Base-by-base conservation (phyloP, 2,888 invertebrate species). In the Polymixis lichenea region DNA sequence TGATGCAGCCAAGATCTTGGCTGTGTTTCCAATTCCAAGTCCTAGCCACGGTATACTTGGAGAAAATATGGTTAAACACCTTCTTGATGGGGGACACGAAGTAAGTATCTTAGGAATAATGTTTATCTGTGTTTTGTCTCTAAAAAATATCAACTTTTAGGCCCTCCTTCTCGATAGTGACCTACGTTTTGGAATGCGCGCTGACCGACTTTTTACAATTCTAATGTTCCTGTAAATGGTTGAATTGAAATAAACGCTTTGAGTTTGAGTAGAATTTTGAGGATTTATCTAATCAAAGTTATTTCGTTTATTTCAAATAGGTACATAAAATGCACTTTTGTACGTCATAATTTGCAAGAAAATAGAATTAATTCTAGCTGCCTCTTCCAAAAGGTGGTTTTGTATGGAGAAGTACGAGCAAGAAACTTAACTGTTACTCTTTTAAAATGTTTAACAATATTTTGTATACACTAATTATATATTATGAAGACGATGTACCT, bases 11-110 rank as follows among this genome's bases (percentile, higher is more conserved):
- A 93, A 89, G 72, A 87, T 94, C 9, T 80, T 94, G 28, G 82
- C 89, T 0, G 77, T 92, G 6, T 93, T 92, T 69, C 91, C 93
- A 1, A 28, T 93, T 2, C 89, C 93, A 0, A 88, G 90, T 19
- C 89, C 86, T 32, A 94, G 94, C 73, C 91, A 93, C 69, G 89
- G 88, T 8, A 92, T 92, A 43, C 86, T 94, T 11, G 94, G 93
- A 11, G 90, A 92, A 62, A 92, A 88, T 6, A 75, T 90, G 58
- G 87, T 91, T 2, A 90, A 87, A 56, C 87, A 89, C 72, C 78
- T 94, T 8, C 76, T 93, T 0, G 85, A 89, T n/a, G 93, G 89
- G 61, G 94, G 93, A n/a, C 93, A 94, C 83, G 92, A 94, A 89
- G 94, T 94, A 62, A 86, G 83, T 73, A 22, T 0, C 19, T 32